Conservation (phyloP, 2,113 vertebrate species). For the Dissostichus mawsoni region DNA sequence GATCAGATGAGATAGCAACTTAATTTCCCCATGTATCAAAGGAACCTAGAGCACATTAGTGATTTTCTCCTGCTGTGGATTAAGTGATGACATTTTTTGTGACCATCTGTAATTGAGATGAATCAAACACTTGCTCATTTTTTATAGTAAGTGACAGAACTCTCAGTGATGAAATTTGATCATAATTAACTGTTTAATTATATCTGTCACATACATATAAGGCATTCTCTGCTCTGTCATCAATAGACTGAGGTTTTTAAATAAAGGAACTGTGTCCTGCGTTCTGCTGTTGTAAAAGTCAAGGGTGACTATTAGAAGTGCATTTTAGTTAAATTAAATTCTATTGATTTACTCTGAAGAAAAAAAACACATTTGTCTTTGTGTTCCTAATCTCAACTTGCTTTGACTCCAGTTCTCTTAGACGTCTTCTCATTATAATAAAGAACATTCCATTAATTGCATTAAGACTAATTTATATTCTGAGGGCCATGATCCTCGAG, state of each 20-base stretch:
- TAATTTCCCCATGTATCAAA: slow-evolving; percentile 60
- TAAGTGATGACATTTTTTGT: slow-evolving; percentile 68
- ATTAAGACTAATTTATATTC: slow-evolving; percentile 23
- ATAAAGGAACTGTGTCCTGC: slow-evolving; percentile 46
- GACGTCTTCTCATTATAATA: background rate
- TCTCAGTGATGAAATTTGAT: slow-evolving; percentile 58
- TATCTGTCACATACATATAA: slow-evolving; percentile 56
- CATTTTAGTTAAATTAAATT: slow-evolving; percentile 47
- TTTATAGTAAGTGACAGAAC: slow-evolving; percentile 61
- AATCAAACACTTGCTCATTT: slow-evolving; percentile 69
- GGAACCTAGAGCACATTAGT: slow-evolving; percentile 64
- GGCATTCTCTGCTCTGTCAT: slow-evolving; percentile 49
- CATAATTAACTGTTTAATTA: slow-evolving; percentile 64
- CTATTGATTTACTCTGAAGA: slow-evolving; percentile 36
- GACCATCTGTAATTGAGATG: slow-evolving; percentile 67
- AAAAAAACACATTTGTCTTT: slow-evolving; percentile 46
- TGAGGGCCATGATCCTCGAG: slow-evolving; percentile 27
- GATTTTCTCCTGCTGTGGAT: slow-evolving; percentile 61
- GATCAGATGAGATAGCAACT: slow-evolving; percentile 50
- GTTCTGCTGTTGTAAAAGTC: slow-evolving; percentile 46
- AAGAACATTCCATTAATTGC: slow-evolving; percentile 12
- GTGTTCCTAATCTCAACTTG: slow-evolving; percentile 37
- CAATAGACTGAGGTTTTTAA: slow-evolving; percentile 35
- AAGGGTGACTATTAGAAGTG: slow-evolving; percentile 31
- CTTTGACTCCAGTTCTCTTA: slow-evolving; percentile 24